Evolutionary conservation across 2,888 invertebrate species (phyloP).

Genomic region (Eretmocerus hayati): DNA sequence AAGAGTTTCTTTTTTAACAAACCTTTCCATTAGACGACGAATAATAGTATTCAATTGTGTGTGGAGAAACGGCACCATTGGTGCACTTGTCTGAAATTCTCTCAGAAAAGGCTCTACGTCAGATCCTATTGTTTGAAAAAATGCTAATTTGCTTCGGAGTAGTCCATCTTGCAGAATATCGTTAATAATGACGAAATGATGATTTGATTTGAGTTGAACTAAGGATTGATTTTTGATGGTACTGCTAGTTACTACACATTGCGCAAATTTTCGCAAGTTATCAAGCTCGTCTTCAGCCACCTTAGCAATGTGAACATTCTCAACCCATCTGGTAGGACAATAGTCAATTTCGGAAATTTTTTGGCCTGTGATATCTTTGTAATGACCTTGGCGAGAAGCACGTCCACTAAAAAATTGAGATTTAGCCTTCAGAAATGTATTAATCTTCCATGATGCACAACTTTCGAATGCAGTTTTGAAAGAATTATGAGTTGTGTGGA

Average conservation of each 20-base stretch:
- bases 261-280: too few relatives aligned
- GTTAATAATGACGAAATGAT: neutral
- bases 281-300: neutral
- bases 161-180: neutral
- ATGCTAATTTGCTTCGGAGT: neutral
- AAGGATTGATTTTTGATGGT: neutral
- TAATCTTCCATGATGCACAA: neutral
- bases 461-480: slow-evolving; percentile 3
- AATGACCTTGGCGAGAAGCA: neutral
- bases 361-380: neutral
- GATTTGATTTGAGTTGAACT: neutral
- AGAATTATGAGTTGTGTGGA: slow-evolving; percentile 1
- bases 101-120: slow-evolving; percentile 4
- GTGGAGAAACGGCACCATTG: slow-evolving; percentile 2
- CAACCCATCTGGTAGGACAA: slow-evolving; percentile 1
- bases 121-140: slow-evolving; percentile 1
- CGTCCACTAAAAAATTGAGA: slow-evolving; percentile 3
- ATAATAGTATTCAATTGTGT: too few relatives aligned
- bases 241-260: neutral
- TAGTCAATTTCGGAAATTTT: neutral
- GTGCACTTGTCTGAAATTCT: slow-evolving; percentile 1
- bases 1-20: too few relatives aligned
- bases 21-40: too few relatives aligned
- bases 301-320: too few relatives aligned
- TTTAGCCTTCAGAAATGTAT: neutral